These are phyloP conservation scores for Caranx ignobilis DNA, from an alignment of 2,113 vertebrate species.

Conservation along the genomic window DNA sequence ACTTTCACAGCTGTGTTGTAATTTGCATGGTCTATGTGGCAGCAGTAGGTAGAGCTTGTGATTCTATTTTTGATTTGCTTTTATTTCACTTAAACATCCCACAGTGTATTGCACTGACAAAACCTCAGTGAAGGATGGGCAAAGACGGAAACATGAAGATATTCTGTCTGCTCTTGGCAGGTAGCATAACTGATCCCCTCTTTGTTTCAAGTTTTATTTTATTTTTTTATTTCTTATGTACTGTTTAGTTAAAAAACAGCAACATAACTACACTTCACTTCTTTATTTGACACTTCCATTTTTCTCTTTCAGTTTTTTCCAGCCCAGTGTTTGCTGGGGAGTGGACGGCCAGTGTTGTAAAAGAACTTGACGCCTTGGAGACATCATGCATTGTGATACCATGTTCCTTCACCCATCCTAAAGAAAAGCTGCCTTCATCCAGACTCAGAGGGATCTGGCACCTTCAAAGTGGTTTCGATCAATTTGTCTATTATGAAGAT, in stretches of 20 bases:
- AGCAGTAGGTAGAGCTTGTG: not conserved
- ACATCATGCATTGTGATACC: slow-evolving; percentile 77
- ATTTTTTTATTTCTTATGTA: not conserved
- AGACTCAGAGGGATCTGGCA: slow-evolving; percentile 71
- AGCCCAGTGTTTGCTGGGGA: slow-evolving; percentile 10
- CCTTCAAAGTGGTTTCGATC: rapidly evolving
- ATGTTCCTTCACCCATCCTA: slow-evolving; percentile 67
- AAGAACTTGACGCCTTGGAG: slow-evolving; percentile 31
- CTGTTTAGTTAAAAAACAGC: not conserved
- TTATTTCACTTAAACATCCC: not conserved
- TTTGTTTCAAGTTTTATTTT: not conserved
- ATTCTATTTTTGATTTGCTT: not conserved
- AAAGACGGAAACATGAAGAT: not conserved
- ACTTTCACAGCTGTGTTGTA: not conserved
- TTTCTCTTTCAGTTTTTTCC: slow-evolving; percentile 42
- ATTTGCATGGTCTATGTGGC: not conserved
- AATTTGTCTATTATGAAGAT: slow-evolving; percentile 51
- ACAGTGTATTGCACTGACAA: not conserved
- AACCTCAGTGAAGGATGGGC: slow-evolving; percentile 27
- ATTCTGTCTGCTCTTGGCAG: slow-evolving; percentile 28
- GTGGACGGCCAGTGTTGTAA: slow-evolving; percentile 53
- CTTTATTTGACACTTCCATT: not conserved
- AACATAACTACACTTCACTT: not conserved
- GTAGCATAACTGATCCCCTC: slow-evolving; percentile 19
- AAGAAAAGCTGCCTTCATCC: not conserved